Evolutionary conservation across 2,113 vertebrate genomes (phyloP).

Genomic region (Pelmatolapia mariae): DNA sequence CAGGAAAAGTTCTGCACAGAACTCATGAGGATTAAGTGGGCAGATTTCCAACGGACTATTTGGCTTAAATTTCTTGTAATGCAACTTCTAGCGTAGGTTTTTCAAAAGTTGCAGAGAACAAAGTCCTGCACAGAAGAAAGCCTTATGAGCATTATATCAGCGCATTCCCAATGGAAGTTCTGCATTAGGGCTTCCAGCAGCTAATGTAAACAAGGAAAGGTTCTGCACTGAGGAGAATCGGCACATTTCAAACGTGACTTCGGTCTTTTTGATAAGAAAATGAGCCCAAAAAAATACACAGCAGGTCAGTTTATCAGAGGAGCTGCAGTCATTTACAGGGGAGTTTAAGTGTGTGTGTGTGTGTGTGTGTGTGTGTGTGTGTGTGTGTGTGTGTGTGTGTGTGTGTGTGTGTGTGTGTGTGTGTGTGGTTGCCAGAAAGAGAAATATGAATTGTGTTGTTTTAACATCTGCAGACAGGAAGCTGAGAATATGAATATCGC

Average conservation of each 20-base stretch:
- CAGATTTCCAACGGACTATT: background rate
- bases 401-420: background rate
- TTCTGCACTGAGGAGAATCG: background rate
- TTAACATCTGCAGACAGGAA: slow-evolving; percentile 64
- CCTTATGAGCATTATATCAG: accelerated
- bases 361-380: background rate
- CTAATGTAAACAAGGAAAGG: accelerated
- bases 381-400: background rate
- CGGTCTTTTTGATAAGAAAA: background rate
- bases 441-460: slow-evolving; percentile 18
- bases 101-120: background rate
- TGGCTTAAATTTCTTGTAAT: background rate
- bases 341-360: background rate
- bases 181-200: accelerated
- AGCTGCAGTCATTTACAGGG: background rate
- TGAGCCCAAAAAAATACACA: background rate
- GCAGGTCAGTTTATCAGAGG: background rate
- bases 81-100: background rate
- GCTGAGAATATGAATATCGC: slow-evolving; percentile 28
- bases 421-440: background rate
- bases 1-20: background rate
- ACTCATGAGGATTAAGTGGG: background rate
- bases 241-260: background rate
- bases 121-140: background rate
- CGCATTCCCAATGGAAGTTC: background rate